Conservation (phyloP, 2,797 vertebrate species). For the Sebastes kiyomatsui region DNA sequence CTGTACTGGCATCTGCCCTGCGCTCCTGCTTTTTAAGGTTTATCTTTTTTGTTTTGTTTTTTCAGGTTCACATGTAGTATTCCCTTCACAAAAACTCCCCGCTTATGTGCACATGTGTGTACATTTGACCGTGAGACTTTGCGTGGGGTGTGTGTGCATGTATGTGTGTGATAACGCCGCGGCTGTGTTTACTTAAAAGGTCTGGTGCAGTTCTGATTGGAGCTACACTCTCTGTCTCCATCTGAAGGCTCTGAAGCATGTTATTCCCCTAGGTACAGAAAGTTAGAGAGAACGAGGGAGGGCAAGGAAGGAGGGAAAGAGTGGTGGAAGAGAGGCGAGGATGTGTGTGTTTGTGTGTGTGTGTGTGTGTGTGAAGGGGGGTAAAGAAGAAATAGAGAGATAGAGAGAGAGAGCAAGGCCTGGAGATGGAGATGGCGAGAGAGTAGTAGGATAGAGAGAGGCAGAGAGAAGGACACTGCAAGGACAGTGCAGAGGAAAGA, state of each 20-base stretch:
- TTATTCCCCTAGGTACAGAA: conserved; percentile 67
- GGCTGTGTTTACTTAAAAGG: conserved; percentile 67
- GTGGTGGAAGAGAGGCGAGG: conserved; percentile 9
- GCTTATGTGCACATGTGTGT: not conserved
- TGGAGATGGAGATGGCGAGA: conserved; percentile 68
- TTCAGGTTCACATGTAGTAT: conserved; percentile 16
- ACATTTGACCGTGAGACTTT: conserved; percentile 19
- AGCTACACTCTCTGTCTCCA: conserved; percentile 59
- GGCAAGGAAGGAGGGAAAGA: conserved; percentile 4
- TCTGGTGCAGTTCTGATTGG: conserved; percentile 64
- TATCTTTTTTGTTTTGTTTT: not conserved
- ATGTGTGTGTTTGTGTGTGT: not conserved
- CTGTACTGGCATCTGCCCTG: conserved; percentile 42
- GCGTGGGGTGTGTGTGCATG: not conserved
- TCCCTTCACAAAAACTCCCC: not conserved
- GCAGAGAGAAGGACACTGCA: conserved; percentile 78
- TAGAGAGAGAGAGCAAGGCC: conserved; percentile 49
- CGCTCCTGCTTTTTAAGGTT: conserved; percentile 22
- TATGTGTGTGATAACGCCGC: not conserved
- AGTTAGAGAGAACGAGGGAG: conserved; percentile 56
- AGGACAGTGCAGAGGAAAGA: conserved; percentile 79
- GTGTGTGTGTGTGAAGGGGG: not conserved
- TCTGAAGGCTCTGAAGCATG: conserved; percentile 72
- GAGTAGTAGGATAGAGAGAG: conserved; percentile 53
- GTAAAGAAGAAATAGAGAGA: conserved; percentile 47